A percentile compares a stretch with the other conserved stretches of the same genome.
phyloP scores from a whole-genome alignment of 2,797 vertebrate species.

The Galaxias olidus region DNA sequence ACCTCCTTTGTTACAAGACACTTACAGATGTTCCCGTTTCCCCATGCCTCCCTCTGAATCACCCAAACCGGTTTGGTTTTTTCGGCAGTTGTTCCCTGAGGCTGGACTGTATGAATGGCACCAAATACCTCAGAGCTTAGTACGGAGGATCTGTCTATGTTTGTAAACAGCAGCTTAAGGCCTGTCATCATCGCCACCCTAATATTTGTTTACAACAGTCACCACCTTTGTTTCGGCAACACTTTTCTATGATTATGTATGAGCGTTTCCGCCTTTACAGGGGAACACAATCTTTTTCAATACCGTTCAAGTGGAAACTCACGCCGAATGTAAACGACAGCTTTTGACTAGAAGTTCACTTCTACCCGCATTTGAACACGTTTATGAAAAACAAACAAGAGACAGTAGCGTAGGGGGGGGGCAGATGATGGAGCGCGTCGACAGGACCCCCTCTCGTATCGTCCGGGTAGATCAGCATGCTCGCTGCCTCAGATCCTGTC shows the following conservation, averaged over 20 bases:
- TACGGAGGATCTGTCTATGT: constrained; percentile 12
- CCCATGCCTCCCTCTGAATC: constrained; percentile 36
- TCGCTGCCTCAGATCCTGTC: constrained; percentile 26
- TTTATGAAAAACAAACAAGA: no score
- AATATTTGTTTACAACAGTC: constrained; percentile 12
- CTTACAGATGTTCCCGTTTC: not conserved
- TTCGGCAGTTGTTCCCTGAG: constrained; percentile 49
- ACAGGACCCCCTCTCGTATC: constrained; percentile 7
- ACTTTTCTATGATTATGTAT: no score
- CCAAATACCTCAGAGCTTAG: constrained; percentile 26
- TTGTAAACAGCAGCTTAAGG: constrained; percentile 42
- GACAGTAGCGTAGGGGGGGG: no score
- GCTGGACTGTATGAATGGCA: constrained; percentile 35
- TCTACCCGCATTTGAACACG: no score
- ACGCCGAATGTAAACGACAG: no score
- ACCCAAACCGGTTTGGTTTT: constrained; percentile 54
- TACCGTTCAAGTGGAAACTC: no score
- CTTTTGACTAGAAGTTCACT: no score
- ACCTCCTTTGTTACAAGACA: not conserved
- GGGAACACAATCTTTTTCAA: no score
- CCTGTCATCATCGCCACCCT: constrained; percentile 40
- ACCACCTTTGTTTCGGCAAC: not conserved
- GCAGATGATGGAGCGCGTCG: not conserved
- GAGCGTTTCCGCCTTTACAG: no score
- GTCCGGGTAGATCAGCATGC: constrained; percentile 20